Evolutionary conservation across 1,140 invertebrate species (phyloP).

Genomic region (Bombyx mori): DNA sequence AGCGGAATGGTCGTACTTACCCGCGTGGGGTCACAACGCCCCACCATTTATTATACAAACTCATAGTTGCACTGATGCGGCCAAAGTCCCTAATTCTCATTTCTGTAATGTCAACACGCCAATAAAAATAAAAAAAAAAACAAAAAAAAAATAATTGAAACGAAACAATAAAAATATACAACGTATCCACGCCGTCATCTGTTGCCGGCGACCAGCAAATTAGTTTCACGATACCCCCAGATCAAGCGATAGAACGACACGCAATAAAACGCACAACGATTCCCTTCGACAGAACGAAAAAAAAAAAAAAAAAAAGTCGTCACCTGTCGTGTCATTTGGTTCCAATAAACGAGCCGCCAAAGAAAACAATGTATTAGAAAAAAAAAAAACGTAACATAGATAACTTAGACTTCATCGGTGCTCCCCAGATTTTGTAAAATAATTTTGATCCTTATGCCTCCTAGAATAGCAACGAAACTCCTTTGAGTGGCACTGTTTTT

Average conservation of each 20-base stretch:
- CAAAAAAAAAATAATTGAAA: neutral
- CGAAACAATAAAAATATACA: constrained; percentile 15
- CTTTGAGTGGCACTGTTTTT: constrained; percentile 21
- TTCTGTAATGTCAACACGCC: neutral
- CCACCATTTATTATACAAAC: no score
- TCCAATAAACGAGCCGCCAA: constrained; percentile 61
- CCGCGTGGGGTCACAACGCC: no score
- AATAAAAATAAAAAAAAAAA: neutral
- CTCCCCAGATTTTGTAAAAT: neutral
- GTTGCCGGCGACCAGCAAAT: constrained; percentile 49
- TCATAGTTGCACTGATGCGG: no score
- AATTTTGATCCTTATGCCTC: neutral
- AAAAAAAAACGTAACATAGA: constrained; percentile 48
- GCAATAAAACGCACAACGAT: constrained; percentile 66
- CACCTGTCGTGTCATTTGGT: constrained; percentile 70
- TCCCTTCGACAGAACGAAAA: constrained; percentile 35
- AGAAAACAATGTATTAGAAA: constrained; percentile 60
- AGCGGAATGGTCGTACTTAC: no score
- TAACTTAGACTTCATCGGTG: constrained; percentile 28
- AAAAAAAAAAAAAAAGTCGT: constrained; percentile 48
- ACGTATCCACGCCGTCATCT: constrained; percentile 50
- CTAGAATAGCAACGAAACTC: neutral
- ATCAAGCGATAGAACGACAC: constrained; percentile 44
- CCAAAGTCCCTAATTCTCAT: no score
- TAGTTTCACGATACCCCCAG: constrained; percentile 34